Base-by-base conservation (phyloP, 2,888 invertebrate species). In the Malthinus flaveolus region DNA sequence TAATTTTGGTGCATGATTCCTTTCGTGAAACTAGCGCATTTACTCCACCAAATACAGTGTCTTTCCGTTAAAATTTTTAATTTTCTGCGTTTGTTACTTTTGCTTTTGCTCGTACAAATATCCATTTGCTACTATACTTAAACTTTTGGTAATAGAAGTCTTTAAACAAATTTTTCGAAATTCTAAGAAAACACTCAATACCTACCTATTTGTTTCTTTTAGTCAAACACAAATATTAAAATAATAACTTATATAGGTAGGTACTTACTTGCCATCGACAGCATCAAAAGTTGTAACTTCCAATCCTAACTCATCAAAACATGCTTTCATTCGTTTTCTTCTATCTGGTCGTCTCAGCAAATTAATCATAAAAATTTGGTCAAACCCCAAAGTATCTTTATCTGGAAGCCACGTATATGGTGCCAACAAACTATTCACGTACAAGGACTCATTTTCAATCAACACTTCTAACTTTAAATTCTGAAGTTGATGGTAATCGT, bases 301-400 rank as follows among this genome's bases (percentile, higher is more conserved):
- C 68, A 97, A 81, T 0, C 95, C 95, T 0, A 97, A 79, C 68
- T 91, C 90, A 42, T 87, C 82, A 67, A 98, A 91, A 59, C 89
- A 87, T 34, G 81, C 73, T 53, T 86, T 77, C 97, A 99, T 99
- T 67, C 93, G 83, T 5, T 76, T 71, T 37, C 90, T 80, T 57
- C 97, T 82, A 70, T 96, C 93, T 0, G 86, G 84, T 52, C 99
- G 82, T 54, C 98, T 81, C 63, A 87, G 81, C 61, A 99, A 80
- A 79, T 99, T 99, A 10, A 99, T 97, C 87, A 98, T 87, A 73
- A 87, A 99, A 49, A 97, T 87, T 73, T 89, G 83, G 74, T 91
- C 88, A 64, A 93, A 85, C 0, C 86, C 87, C 37, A 91, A 79
- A 55, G 84, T 89, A 67, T 88, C 86, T 49, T 82, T 83, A 9